A percentile compares a stretch with the other conserved stretches of the same genome.
These are phyloP conservation scores for Osmerus mordax DNA, from an alignment of 2,113 vertebrate genomes.

Conservation along the genomic window DNA sequence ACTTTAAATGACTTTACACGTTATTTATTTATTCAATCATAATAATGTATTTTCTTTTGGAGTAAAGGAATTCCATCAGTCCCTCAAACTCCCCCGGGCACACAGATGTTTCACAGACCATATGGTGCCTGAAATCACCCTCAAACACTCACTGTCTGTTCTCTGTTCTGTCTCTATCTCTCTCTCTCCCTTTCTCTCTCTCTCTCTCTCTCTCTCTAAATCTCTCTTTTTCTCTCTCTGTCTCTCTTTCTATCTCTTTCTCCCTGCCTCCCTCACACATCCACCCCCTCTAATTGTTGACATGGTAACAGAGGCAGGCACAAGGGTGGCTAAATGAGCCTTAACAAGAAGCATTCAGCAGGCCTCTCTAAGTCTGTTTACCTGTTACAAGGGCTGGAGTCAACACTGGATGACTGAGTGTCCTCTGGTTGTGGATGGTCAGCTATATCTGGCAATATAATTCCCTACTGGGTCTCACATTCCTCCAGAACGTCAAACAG, in stretches of 20 bases:
- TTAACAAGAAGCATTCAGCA: too few relatives aligned
- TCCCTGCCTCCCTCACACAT: background rate
- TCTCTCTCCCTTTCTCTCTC: background rate
- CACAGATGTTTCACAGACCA: slow-evolving; percentile 73
- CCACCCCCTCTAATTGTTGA: too few relatives aligned
- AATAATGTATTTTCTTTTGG: slow-evolving; percentile 71
- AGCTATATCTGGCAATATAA: too few relatives aligned
- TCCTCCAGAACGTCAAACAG: too few relatives aligned
- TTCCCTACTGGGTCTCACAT: too few relatives aligned
- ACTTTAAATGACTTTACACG: slow-evolving; percentile 61
- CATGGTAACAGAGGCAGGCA: too few relatives aligned
- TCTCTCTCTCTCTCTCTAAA: background rate
- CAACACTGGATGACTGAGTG: too few relatives aligned
- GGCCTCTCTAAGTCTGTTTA: too few relatives aligned
- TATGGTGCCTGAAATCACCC: slow-evolving; percentile 62
- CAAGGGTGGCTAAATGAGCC: too few relatives aligned
- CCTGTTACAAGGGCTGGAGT: too few relatives aligned
- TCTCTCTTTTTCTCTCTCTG: background rate
- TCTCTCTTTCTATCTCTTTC: too few relatives aligned
- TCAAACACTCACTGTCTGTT: background rate
- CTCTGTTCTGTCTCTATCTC: background rate
- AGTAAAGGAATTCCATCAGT: slow-evolving; percentile 58
- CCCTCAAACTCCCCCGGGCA: slow-evolving; percentile 65
- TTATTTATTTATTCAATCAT: slow-evolving; percentile 73
- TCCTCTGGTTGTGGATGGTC: too few relatives aligned